Evolutionary conservation across 1,140 invertebrate species (phyloP), one percentile per base, ranked within the genome.

Genomic region (Campoletis sonorensis): DNA sequence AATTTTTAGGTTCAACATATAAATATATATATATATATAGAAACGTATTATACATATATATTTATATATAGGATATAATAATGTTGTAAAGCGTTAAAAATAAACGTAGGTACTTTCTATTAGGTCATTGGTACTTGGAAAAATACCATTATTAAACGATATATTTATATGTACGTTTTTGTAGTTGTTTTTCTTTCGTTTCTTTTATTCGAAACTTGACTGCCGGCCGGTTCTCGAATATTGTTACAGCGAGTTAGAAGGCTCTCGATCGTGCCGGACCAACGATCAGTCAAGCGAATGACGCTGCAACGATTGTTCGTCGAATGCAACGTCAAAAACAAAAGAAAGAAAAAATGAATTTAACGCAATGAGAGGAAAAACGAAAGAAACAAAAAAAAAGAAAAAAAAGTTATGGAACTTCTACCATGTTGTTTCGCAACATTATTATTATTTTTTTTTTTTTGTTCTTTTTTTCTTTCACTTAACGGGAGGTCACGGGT

Each of bases 401-500:
- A 67, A 37, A 83, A 81, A 84, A 81, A 89, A 84, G 82, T 76
- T 89, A 79, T 88, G 88, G 88, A 92, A 90, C 88, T 90, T 88
- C 85, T 89, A 89, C 86, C 85, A 86, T 88, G 86, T 88, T 87
- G 84, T 86, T 84, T 88, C 87, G 58, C 73, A 72, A 61, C 54
- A 68, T 51, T 21, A n/a, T 58, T 58, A n/a, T 58, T 58, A 11
- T 71, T 67, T 23, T 67, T 67, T 67, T 18, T 61, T 40, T 4
- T 23, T 58, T 58, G n/a, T 16, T 40, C 75, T 68, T 68, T 51
- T 8, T 54, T 73, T 72, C 87, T 88, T 80, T 89, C 86, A 90
- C 89, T 91, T 91, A 89, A 85, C 89, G 85, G 86, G 89, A 89
- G 87, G 91, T 90, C 89, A 90, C 84, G 88, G 88, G 86, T 88